Evolutionary conservation across 2,113 vertebrate genomes (phyloP).

Genomic region (Tetraodon nigroviridis): DNA sequence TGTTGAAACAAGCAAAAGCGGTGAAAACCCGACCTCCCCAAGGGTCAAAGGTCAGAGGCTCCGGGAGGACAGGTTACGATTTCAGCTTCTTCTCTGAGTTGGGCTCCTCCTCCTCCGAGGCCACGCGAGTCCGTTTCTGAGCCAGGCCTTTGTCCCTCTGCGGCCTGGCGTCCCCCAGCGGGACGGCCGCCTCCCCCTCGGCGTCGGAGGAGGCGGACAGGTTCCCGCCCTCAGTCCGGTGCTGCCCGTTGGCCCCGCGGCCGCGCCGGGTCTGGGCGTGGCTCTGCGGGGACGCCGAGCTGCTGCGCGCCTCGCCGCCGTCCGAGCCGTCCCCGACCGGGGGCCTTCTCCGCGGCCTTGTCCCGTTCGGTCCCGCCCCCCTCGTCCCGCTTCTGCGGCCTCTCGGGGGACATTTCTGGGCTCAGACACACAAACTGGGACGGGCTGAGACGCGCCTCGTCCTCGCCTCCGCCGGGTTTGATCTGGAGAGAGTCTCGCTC

Average conservation of each 20-base stretch:
- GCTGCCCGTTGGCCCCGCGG: slow-evolving; percentile 53
- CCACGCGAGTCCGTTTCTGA: slow-evolving; percentile 85
- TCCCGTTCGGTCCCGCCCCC: slow-evolving; percentile 32
- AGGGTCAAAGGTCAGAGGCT: neutral
- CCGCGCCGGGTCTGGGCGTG: slow-evolving; percentile 25
- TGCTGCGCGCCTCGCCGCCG: slow-evolving; percentile 31
- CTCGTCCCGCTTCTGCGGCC: slow-evolving; percentile 41
- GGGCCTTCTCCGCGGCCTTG: slow-evolving; percentile 14
- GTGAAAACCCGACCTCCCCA: slow-evolving; percentile 40
- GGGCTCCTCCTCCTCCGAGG: slow-evolving; percentile 65
- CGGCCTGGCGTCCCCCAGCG: slow-evolving; percentile 67
- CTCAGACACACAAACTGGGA: slow-evolving; percentile 45
- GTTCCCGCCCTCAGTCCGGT: slow-evolving; percentile 42
- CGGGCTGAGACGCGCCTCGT: slow-evolving; percentile 53
- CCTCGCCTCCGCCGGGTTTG: slow-evolving; percentile 24
- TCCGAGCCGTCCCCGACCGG: slow-evolving; percentile 29
- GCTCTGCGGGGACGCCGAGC: slow-evolving; percentile 9
- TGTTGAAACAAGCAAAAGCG: no score
- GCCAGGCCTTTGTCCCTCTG: slow-evolving; percentile 42
- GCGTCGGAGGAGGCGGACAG: slow-evolving; percentile 43
- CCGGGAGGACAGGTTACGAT: slow-evolving; percentile 76
- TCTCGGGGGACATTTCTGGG: slow-evolving; percentile 60
- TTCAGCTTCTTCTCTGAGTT: slow-evolving; percentile 89
- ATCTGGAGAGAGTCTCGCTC: slow-evolving; percentile 28
- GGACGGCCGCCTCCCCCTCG: slow-evolving; percentile 36